Percentiles rank a stretch among this genome's conserved stretches.
Conservation (phyloP, 64 coral and sea anemone genomes). For the Montipora cactus region DNA sequence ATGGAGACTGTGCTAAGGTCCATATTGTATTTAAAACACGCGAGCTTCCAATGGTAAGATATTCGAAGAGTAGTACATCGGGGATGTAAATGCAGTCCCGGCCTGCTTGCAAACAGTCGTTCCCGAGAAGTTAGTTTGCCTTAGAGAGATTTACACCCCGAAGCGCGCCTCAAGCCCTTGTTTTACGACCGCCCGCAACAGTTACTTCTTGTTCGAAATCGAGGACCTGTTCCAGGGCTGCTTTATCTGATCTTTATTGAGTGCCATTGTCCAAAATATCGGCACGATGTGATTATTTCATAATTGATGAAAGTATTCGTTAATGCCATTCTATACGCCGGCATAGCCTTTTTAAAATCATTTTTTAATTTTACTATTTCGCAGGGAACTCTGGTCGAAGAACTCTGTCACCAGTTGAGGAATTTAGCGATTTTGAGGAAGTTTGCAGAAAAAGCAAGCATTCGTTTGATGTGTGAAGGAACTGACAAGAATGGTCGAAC, state of each 20-base stretch:
- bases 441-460: constrained; percentile 66
- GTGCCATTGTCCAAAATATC: too few relatives aligned
- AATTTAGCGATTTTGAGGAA: constrained; percentile 73
- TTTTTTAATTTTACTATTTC: not conserved
- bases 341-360: too few relatives aligned
- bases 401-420: constrained; percentile 79
- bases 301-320: too few relatives aligned
- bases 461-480: constrained; percentile 81
- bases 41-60: constrained; percentile 76
- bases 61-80: not conserved
- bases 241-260: too few relatives aligned
- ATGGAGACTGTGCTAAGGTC: constrained; percentile 88
- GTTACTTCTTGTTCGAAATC: not conserved
- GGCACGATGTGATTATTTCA: too few relatives aligned
- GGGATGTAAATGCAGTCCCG: too few relatives aligned
- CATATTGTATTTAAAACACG: constrained; percentile 74
- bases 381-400: constrained; percentile 89
- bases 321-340: too few relatives aligned
- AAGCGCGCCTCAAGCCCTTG: not conserved
- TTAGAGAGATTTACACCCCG: not conserved
- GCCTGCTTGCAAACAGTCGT: too few relatives aligned
- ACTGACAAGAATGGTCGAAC: constrained; percentile 26
- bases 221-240: too few relatives aligned
- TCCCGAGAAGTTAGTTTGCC: too few relatives aligned
- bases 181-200: not conserved